Evolutionary conservation across 1,140 invertebrate genomes (phyloP).

Genomic region (Drosophila subpulchrella): DNA sequence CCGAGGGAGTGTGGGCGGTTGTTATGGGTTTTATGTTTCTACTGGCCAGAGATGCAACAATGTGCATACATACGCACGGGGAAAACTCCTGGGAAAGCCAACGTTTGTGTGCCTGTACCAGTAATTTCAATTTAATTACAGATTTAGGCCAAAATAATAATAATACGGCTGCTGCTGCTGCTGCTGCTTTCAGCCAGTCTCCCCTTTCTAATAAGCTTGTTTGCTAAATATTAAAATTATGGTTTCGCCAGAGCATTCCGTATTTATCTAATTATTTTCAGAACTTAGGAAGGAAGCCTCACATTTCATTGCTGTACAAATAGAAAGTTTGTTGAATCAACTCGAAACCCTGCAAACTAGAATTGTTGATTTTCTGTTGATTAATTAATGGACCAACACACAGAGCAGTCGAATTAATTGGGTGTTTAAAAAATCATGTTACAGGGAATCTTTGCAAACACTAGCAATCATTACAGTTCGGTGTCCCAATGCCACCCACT

Average conservation of each 20-base stretch:
- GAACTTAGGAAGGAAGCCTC: neutral
- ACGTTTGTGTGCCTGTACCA: neutral
- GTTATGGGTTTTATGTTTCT: neutral
- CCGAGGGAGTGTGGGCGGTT: neutral
- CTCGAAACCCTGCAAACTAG: slow-evolving; percentile 3
- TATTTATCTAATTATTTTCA: slow-evolving; percentile 3
- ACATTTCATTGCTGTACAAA: neutral
- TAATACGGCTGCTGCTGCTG: neutral
- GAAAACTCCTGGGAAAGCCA: neutral
- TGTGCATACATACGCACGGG: neutral
- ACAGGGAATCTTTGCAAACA: neutral
- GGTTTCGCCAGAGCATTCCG: neutral
- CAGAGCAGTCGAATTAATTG: neutral
- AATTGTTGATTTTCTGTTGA: slow-evolving; percentile 1
- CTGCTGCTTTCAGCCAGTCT: neutral
- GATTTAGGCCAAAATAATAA: neutral
- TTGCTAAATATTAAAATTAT: neutral
- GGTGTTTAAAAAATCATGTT: neutral
- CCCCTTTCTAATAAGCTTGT: neutral
- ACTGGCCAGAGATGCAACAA: slow-evolving; percentile 10
- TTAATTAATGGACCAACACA: neutral
- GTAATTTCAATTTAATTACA: slow-evolving; percentile 13
- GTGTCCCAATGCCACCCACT: neutral
- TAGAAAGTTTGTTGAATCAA: neutral
- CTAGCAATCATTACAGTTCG: neutral